phyloP scores from a whole-genome alignment of 2,797 vertebrate species.

The Mormyrus hasselquistii region DNA sequence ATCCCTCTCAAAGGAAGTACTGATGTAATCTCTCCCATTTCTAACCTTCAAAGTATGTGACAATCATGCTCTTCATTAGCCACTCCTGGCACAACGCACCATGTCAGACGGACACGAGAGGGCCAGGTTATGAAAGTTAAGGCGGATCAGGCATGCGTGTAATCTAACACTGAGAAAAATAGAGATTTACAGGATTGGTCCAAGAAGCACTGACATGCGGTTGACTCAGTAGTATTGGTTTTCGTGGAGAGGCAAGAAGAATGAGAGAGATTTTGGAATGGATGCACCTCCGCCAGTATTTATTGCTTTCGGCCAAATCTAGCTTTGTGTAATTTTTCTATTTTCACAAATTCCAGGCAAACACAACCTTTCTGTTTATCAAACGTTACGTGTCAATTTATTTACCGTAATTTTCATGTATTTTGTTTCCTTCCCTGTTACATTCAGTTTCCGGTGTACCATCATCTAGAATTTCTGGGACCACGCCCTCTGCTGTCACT shows the following conservation, averaged over 20 bases:
- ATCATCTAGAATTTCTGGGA: background rate
- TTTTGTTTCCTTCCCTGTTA: background rate
- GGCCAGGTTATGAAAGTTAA: background rate
- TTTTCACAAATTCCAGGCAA: background rate
- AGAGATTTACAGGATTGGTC: background rate
- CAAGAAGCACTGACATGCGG: background rate
- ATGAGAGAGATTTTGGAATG: background rate
- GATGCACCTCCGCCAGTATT: background rate
- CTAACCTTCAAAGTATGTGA: conserved; percentile 1
- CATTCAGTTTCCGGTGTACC: background rate
- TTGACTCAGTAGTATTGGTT: background rate
- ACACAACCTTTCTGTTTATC: background rate
- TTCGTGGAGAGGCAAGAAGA: background rate
- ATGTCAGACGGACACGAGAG: background rate
- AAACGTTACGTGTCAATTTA: background rate
- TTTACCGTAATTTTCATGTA: background rate
- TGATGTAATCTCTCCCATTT: background rate
- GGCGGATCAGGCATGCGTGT: too few relatives aligned
- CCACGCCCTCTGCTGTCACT: conserved; percentile 23
- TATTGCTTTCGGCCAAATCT: background rate
- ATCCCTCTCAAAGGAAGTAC: background rate
- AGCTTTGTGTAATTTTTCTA: background rate
- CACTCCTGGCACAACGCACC: background rate
- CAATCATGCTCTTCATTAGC: background rate
- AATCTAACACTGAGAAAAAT: conserved; percentile 1